Base-by-base conservation (phyloP, 2,888 invertebrate genomes). In the Mechanitis messenoides region DNA sequence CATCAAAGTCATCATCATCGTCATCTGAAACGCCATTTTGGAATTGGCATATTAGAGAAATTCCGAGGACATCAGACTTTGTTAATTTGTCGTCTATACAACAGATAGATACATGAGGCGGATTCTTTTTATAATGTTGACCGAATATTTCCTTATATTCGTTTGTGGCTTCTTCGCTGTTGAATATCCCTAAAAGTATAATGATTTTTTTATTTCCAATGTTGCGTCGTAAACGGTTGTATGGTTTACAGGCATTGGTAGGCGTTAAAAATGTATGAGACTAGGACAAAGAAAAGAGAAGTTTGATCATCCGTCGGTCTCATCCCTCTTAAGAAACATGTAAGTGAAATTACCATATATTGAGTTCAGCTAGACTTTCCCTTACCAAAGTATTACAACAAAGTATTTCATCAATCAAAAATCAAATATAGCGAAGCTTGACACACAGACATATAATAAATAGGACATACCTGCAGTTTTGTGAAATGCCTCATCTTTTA, bases 41-140 rank as follows among this genome's bases (percentile, higher is more conserved):
- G 9, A 53, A 56, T 6, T 79, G 31, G 3, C 60, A 31, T 62
- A 77, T 59, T 12, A 74, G 60, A 9, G 74, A 72, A 4, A 72
- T 75, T 2, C 77, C 82, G 33, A 79, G 58, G 2, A 81, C 67
- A 7, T 74, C 63, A 6, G 70, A 66, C 53, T 55, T 46, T 2
- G 68, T 72, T 2, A 58, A 56, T 35, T 65, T 71, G 7, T 74
- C 73, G 45, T 81, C 81, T 1, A 72, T 50, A 53, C 76, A 79
- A 66, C 83, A 83, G 20, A 79, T 64, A 0, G 70, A 64, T 9
- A 69, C 66, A 28, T 72, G 66, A 31, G 65, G 63, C 3, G 62
- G 56, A 3, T 67, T 61, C 1, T 66, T 50, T 4, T 63, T 65
- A 38, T 68, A 63, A 50, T 64, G 60, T 2, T 66, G 55, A 3